Percentiles rank a stretch among this genome's conserved stretches.
Evolutionary conservation across 2,113 vertebrate species (phyloP).

Genomic region (Zapornia atra): DNA sequence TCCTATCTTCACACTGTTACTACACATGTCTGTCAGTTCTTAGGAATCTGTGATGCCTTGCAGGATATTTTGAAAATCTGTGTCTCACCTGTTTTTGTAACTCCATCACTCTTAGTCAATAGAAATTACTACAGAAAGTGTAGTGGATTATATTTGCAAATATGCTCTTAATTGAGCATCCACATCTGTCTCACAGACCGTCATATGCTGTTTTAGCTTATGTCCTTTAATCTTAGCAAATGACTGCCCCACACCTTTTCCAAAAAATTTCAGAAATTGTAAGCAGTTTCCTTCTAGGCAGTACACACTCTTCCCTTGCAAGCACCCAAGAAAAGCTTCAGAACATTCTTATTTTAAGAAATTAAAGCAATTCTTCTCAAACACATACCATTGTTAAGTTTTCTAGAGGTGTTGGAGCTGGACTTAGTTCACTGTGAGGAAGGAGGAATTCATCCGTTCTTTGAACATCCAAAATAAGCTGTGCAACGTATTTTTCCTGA

Average conservation of each 20-base stretch:
- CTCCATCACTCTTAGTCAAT: neutral
- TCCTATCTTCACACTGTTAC: neutral
- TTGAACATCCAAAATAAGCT: slow-evolving; percentile 89
- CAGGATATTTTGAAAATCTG: neutral
- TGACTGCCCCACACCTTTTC: neutral
- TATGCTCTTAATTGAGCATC: neutral
- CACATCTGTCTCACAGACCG: neutral
- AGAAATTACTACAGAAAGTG: neutral
- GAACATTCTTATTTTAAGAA: neutral
- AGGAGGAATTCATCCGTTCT: slow-evolving; percentile 68
- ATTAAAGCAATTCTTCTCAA: neutral
- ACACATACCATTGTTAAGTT: slow-evolving; percentile 85
- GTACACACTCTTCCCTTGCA: neutral
- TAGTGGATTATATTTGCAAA: neutral
- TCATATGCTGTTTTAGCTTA: neutral
- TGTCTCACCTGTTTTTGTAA: neutral
- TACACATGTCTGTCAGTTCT: neutral
- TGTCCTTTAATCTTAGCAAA: neutral
- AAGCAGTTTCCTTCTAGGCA: neutral
- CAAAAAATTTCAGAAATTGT: neutral
- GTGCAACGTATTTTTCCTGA: slow-evolving; percentile 91
- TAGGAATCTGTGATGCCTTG: neutral
- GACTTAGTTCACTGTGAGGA: slow-evolving; percentile 73
- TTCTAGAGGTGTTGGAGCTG: slow-evolving; percentile 80
- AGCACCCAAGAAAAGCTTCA: neutral